phyloP scores from a whole-genome alignment of 2,888 invertebrate species.

The Cistogaster globosa region DNA sequence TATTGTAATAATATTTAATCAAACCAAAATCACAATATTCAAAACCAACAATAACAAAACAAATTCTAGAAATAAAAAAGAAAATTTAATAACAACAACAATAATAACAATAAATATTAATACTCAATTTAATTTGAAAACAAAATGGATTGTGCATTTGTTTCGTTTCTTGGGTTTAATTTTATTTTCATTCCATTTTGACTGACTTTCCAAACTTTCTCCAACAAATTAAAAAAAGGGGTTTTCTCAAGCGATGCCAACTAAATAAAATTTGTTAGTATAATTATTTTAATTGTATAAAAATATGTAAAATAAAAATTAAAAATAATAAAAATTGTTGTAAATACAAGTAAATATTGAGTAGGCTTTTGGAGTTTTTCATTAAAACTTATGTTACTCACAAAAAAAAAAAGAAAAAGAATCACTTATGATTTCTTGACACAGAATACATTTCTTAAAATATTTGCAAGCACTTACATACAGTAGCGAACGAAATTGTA shows the following conservation, averaged over 20 bases:
- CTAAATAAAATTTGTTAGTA: slow-evolving; percentile 68
- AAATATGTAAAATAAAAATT: no score
- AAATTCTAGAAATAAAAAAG: slow-evolving; percentile 16
- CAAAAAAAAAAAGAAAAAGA: no score
- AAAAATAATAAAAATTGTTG: no score
- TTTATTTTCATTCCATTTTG: neutral
- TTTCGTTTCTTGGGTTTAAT: slow-evolving; percentile 44
- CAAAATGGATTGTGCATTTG: slow-evolving; percentile 55
- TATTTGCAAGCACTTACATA: no score
- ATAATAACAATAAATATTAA: slow-evolving; percentile 19
- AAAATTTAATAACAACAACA: slow-evolving; percentile 31
- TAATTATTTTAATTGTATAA: neutral
- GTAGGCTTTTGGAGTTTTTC: no score
- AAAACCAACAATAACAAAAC: slow-evolving; percentile 39
- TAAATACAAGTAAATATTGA: no score
- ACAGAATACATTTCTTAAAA: no score
- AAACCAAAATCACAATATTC: slow-evolving; percentile 39
- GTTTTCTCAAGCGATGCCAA: slow-evolving; percentile 80
- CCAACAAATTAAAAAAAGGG: neutral
- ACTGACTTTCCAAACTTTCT: slow-evolving; percentile 6
- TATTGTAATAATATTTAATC: slow-evolving; percentile 38
- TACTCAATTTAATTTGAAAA: slow-evolving; percentile 49
- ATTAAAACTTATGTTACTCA: no score
- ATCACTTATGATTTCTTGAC: no score
- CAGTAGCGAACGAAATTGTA: no score